These are phyloP conservation scores for Symphodus melops DNA, from an alignment of 2,113 vertebrate genomes.

Conservation along the genomic window DNA sequence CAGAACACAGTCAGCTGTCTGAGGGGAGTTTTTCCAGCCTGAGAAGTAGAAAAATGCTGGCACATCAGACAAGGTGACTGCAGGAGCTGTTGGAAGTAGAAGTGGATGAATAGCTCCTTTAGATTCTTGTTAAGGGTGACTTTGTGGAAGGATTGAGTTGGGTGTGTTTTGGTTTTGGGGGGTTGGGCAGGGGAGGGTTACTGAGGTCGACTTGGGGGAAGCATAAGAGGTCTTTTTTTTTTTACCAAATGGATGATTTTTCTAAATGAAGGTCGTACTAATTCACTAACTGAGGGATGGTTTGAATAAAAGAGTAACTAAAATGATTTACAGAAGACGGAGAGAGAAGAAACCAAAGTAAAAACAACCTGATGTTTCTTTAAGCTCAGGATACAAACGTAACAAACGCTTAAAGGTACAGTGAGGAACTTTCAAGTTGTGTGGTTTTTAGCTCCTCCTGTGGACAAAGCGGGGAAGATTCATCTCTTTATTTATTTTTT, in stretches of 20 bases:
- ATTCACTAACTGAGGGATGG: neutral
- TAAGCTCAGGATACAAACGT: no score
- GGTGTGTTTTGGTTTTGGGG: constrained; percentile 30
- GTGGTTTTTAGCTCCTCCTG: no score
- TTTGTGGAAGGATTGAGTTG: constrained; percentile 20
- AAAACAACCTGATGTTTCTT: no score
- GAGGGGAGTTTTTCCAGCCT: constrained; percentile 42
- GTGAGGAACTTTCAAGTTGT: no score
- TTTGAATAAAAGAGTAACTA: no score
- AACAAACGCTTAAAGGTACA: no score
- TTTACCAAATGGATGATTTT: neutral
- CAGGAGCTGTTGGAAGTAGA: constrained; percentile 5
- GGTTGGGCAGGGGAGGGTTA: neutral
- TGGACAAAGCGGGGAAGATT: no score
- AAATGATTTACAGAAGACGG: neutral
- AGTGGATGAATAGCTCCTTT: constrained; percentile 56
- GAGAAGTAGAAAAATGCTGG: constrained; percentile 37
- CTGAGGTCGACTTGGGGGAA: neutral
- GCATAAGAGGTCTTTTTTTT: constrained; percentile 14
- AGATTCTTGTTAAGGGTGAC: constrained; percentile 30
- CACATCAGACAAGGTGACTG: constrained; percentile 18
- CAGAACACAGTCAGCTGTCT: constrained; percentile 43
- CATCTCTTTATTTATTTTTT: no score
- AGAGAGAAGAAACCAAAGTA: no score
- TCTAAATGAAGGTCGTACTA: neutral